A percentile compares a stretch with the other conserved stretches of the same genome.
These are phyloP conservation scores for Halotydeus destructor DNA, from an alignment of 1,140 invertebrate genomes.

Conservation along the genomic window DNA sequence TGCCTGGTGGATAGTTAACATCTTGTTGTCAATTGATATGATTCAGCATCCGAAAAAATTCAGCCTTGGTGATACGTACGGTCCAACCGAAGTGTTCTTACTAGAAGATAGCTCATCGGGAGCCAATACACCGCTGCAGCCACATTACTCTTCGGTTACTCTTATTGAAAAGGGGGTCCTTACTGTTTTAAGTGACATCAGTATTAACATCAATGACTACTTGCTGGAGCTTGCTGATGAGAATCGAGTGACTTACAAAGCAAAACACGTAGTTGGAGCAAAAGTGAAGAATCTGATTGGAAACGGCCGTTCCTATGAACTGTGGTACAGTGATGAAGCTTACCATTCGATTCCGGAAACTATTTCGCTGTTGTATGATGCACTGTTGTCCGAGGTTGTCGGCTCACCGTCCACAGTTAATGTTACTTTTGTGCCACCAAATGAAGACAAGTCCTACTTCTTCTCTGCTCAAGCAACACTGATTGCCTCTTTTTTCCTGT, in stretches of 20 bases:
- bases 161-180: background rate
- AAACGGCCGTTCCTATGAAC: background rate
- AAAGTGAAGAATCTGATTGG: background rate
- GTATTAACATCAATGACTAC: background rate
- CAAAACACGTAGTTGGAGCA: background rate
- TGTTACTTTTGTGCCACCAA: background rate
- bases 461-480: background rate
- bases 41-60: background rate
- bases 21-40: background rate
- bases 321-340: conserved; percentile 14
- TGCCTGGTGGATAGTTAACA: too few species aligned
- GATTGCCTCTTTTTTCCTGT: background rate
- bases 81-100: too few species aligned
- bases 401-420: conserved; percentile 1
- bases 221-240: background rate
- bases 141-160: too few species aligned
- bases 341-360: conserved; percentile 7
- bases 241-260: background rate
- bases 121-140: too few species aligned
- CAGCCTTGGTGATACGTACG: too few species aligned
- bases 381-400: background rate
- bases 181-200: background rate
- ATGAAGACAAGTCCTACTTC: background rate
- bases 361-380: background rate
- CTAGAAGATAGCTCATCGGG: too few species aligned